phyloP scores from a whole-genome alignment of 2,888 invertebrate species.

The Drosophila quasianomalipes region DNA sequence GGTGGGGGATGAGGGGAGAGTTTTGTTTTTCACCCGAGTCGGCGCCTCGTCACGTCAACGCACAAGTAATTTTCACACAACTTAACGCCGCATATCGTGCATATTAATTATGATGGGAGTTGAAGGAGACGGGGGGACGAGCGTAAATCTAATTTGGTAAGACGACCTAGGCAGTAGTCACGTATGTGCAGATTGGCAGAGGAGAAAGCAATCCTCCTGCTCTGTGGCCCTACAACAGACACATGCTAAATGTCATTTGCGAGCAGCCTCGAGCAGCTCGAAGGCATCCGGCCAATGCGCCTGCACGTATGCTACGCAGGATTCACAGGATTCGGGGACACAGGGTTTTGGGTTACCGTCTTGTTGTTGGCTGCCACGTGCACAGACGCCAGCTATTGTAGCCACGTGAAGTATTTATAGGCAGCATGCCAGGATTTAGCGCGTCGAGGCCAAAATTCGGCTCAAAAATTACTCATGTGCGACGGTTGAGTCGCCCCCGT shows the following conservation, averaged over 20 bases:
- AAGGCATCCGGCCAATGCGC: constrained; percentile 47
- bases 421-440: constrained; percentile 69
- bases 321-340: constrained; percentile 1
- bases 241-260: constrained; percentile 59
- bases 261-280: constrained; percentile 20
- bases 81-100: constrained; percentile 80
- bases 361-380: constrained; percentile 24
- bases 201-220: constrained; percentile 2
- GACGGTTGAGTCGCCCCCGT: constrained; percentile 7
- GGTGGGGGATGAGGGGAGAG: constrained; percentile 5
- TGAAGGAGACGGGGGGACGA: neutral
- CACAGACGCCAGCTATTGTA: constrained; percentile 65
- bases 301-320: constrained; percentile 66
- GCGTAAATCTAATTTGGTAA: constrained; percentile 74
- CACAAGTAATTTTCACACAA: constrained; percentile 78
- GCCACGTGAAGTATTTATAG: constrained; percentile 78
- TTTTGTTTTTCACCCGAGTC: constrained; percentile 46
- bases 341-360: neutral
- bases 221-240: constrained; percentile 18
- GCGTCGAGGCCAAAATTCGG: constrained; percentile 47
- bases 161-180: constrained; percentile 62
- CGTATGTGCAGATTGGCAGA: constrained; percentile 43
- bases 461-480: constrained; percentile 65
- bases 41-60: constrained; percentile 65
- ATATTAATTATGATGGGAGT: constrained; percentile 72